These are phyloP conservation scores for Lepus americanus DNA, from an alignment of 2,113 vertebrate species.

Conservation along the genomic window DNA sequence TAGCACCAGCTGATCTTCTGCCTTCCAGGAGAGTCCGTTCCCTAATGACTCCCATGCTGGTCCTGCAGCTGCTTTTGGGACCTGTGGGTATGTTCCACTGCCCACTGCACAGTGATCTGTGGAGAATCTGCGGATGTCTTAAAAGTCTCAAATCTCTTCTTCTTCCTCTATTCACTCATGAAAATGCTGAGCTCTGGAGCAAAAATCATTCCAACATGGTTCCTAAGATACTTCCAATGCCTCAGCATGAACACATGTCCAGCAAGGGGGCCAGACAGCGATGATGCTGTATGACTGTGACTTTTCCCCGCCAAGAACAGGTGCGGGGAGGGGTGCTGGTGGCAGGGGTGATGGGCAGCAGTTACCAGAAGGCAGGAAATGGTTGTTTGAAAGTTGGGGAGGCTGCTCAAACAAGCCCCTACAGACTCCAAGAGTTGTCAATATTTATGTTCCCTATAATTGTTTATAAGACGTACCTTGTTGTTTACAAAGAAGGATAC, in stretches of 20 bases:
- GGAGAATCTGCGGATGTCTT: not conserved
- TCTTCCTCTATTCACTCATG: not conserved
- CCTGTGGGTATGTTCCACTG: not conserved
- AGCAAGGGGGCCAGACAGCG: not conserved
- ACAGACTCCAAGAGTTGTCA: not conserved
- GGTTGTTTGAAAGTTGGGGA: not conserved
- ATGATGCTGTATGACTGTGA: not conserved
- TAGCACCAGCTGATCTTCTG: not conserved
- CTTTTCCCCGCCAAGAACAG: not conserved
- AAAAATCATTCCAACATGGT: not conserved
- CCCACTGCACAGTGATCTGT: not conserved
- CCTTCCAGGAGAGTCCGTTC: not conserved
- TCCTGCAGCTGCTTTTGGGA: not conserved
- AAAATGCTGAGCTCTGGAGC: conserved; percentile 26
- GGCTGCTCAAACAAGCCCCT: not conserved
- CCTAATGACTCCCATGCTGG: not conserved
- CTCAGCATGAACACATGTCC: conserved; percentile 28
- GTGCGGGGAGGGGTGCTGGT: rapidly evolving
- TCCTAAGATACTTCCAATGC: not conserved
- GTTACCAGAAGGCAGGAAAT: conserved; percentile 38
- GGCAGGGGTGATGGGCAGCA: no score
- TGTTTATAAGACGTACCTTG: not conserved
- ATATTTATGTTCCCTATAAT: not conserved
- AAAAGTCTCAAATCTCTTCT: not conserved
- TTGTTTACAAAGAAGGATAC: not conserved